Conservation (phyloP, 2,113 vertebrate genomes). For the Carassius auratus region DNA sequence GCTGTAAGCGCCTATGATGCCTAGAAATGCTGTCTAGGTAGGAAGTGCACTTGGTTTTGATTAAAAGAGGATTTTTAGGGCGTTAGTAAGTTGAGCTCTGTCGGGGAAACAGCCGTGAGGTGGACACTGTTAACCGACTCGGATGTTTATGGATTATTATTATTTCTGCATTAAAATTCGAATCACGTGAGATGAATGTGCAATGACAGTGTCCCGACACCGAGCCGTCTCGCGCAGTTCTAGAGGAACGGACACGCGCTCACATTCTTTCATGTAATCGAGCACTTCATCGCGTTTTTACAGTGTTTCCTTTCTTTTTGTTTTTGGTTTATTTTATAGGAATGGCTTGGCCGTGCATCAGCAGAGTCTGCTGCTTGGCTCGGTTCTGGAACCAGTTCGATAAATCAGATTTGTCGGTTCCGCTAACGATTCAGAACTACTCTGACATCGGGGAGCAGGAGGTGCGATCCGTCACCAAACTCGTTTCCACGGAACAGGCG, state of each 20-base stretch:
- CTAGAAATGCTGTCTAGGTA: neutral
- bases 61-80: constrained; percentile 21
- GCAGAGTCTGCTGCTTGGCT: constrained; percentile 91
- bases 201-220: constrained; percentile 63
- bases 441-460: constrained; percentile 82
- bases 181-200: constrained; percentile 73
- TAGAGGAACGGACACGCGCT: constrained; percentile 47
- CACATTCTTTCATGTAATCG: constrained; percentile 65
- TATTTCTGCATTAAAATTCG: constrained; percentile 68
- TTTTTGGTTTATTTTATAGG: neutral
- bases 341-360: constrained; percentile 97
- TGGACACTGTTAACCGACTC: neutral
- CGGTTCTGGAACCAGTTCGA: constrained; percentile 94
- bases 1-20: neutral
- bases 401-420: constrained; percentile 90
- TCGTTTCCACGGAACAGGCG: constrained; percentile 60
- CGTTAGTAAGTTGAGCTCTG: neutral
- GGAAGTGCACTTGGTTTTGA: neutral
- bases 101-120: neutral
- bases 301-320: constrained; percentile 7
- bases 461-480: constrained; percentile 73
- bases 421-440: constrained; percentile 88
- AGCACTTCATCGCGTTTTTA: constrained; percentile 12
- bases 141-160: constrained; percentile 4
- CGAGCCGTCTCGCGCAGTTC: constrained; percentile 43